phyloP scores from a whole-genome alignment of 2,113 vertebrate species.

The Oxygymnocypris stewartii region DNA sequence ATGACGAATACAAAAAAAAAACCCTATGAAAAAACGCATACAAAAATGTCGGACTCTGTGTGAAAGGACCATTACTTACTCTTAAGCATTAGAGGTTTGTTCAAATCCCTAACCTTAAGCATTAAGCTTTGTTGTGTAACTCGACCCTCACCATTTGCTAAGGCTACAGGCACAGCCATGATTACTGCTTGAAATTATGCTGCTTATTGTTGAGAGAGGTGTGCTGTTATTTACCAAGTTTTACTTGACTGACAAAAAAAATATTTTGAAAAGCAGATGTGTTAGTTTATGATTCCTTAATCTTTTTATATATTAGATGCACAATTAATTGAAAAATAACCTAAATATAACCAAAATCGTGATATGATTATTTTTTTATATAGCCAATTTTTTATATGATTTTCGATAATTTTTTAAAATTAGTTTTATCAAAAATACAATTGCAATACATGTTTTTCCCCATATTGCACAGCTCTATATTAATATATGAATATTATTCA shows the following conservation, averaged over 20 bases:
- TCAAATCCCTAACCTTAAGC: neutral
- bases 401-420: too few species aligned
- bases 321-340: too few species aligned
- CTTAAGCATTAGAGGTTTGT: neutral
- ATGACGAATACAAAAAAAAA: too few species aligned
- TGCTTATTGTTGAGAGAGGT: neutral
- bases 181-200: neutral
- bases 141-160: neutral
- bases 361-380: neutral
- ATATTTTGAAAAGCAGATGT: neutral
- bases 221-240: neutral
- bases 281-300: neutral
- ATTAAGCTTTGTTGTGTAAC: neutral
- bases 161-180: neutral
- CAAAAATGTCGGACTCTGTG: too few species aligned
- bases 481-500: slow-evolving; percentile 29
- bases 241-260: neutral
- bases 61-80: neutral
- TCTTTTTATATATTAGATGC: neutral
- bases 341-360: too few species aligned
- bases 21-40: too few species aligned
- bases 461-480: neutral
- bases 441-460: neutral
- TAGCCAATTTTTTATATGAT: too few species aligned
- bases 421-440: neutral